Evolutionary conservation across 2,113 vertebrate genomes (phyloP), one percentile per base, ranked within the genome.

Genomic region (Pelmatolapia mariae): DNA sequence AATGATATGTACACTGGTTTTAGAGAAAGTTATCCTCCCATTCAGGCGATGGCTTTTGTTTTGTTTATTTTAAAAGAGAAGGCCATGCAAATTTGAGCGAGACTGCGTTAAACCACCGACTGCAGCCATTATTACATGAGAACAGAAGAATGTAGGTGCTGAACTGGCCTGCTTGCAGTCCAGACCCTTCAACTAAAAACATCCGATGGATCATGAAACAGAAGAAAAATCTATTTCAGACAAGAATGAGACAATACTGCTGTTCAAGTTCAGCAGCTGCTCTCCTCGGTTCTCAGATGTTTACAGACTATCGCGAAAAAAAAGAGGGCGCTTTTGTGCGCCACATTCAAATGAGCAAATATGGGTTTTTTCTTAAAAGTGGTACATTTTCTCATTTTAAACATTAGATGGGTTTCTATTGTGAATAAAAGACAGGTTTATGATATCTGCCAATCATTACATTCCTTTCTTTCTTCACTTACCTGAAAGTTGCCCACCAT

Each of bases 401-500:
- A 66, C 31, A 66, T 36, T 36, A 2, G 16, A 63, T 7, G 9
- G 5, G 18, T 59, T 59, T 31, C 56, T 36, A 19, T 19, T 66
- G 19, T 22, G 19, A 38, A 38, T 68, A 68, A 15, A 63, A 56
- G 6, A 66, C 36, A 38, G n/a, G 36, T 68, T 68, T 68, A 24
- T 68, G 4, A 68, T 13, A 68, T 68, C 19, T 38, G 1, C 19
- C 7, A 68, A 68, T 68, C 4, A 68, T 13, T 3, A 8, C 0
- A 40, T 13, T 68, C 26, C 6, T 68, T 13, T 15, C 36, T 38
- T 19, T 18, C 33, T 33, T 57, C 0, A 7, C 61, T 86, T 81
- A 98, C 98, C 97, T 98, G 98, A 92, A 98, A 98, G 94, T 98
- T 98, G 43, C 98, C 97, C 66, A 98, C 97, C 94, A 98, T 96